Percentiles rank a stretch among this genome's conserved stretches.
phyloP scores from a whole-genome alignment of 2,113 vertebrate genomes.

The Oreochromis tanganicae region DNA sequence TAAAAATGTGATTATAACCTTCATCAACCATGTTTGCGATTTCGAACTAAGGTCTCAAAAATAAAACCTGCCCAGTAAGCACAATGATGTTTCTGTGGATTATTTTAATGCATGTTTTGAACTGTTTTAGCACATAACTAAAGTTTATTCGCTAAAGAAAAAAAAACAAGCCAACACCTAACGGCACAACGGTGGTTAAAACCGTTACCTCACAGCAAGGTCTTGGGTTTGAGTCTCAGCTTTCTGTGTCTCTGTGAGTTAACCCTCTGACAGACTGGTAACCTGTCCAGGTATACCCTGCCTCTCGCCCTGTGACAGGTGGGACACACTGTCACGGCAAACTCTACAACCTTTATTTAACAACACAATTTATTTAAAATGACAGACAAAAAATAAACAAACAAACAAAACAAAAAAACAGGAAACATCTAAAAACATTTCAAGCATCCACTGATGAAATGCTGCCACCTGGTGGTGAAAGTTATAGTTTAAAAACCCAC shows the following conservation, averaged over 20 bases:
- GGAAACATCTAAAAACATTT: background rate
- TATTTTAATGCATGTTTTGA: constrained; percentile 42
- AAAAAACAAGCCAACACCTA: background rate
- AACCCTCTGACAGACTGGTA: background rate
- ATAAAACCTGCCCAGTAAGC: constrained; percentile 57
- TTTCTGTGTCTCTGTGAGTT: background rate
- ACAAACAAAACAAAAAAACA: background rate
- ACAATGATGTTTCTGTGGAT: background rate
- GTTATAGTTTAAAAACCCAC: background rate
- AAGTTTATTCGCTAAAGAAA: background rate
- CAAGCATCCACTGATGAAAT: background rate
- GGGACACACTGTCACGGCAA: background rate
- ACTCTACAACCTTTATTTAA: background rate
- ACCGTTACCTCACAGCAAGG: background rate
- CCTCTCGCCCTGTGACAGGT: background rate
- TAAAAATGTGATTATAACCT: background rate
- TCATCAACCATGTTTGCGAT: background rate
- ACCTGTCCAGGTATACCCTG: background rate
- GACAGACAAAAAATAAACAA: background rate
- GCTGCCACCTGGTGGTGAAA: background rate
- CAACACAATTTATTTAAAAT: background rate
- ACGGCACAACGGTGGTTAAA: background rate
- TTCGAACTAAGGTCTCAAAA: constrained; percentile 50
- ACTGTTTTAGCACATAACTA: constrained; percentile 40
- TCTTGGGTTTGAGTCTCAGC: background rate